These are phyloP conservation scores for Umimayanthus chanpuru DNA, from an alignment of 92 coral and sea anemone genomes.

Conservation along the genomic window DNA sequence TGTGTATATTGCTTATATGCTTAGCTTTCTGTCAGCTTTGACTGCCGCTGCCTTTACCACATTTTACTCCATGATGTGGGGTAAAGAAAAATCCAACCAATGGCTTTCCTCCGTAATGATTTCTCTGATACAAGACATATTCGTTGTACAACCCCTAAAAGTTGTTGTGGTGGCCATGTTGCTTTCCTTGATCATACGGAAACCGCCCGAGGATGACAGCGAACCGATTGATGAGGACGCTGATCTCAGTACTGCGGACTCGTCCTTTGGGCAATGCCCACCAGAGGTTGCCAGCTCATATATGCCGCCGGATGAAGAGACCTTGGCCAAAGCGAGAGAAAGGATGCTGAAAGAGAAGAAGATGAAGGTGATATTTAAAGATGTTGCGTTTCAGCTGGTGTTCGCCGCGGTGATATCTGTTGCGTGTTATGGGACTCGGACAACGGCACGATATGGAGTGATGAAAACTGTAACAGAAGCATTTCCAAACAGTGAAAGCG, in stretches of 20 bases:
- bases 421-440: conserved; percentile 34
- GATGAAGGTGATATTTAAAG: conserved; percentile 37
- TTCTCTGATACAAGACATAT: conserved; percentile 76
- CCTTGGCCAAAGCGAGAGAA: conserved; percentile 25
- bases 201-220: conserved; percentile 75
- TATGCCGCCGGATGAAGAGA: conserved; percentile 35
- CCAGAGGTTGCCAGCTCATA: conserved; percentile 36
- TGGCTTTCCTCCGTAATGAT: conserved; percentile 74
- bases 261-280: conserved; percentile 11
- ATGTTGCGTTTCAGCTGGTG: background rate
- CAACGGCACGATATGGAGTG: conserved; percentile 27
- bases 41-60: conserved; percentile 44
- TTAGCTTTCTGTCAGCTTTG: conserved; percentile 44
- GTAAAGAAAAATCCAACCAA: conserved; percentile 74
- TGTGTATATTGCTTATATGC: conserved; percentile 48
- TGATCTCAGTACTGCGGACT: background rate
- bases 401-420: conserved; percentile 1
- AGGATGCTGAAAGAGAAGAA: conserved; percentile 29
- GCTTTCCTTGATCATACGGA: conserved; percentile 67
- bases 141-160: conserved; percentile 77
- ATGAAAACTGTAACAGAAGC: conserved; percentile 26
- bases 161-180: conserved; percentile 66
- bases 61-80: conserved; percentile 85
- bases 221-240: conserved; percentile 50
- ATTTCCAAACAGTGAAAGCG: conserved; percentile 18